A percentile compares a stretch with the other conserved stretches of the same genome.
Evolutionary conservation across 2,797 vertebrate species (phyloP).

Genomic region (Diplodus sargus): DNA sequence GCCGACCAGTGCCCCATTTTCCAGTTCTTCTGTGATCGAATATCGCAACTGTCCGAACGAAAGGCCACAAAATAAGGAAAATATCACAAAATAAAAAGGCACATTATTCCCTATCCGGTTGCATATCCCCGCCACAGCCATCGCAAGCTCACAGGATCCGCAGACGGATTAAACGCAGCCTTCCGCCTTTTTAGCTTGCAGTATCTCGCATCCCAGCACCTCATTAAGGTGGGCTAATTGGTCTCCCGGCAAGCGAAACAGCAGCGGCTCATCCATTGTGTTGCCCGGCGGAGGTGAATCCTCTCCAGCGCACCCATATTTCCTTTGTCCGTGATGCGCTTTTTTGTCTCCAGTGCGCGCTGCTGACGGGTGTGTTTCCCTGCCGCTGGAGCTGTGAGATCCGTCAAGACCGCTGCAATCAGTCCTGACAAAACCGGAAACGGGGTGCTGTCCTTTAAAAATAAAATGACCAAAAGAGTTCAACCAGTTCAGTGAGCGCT

Average conservation of each 20-base stretch:
- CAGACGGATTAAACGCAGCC: slow-evolving; percentile 86
- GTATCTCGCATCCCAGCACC: slow-evolving; percentile 83
- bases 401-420: slow-evolving; percentile 15
- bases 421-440: slow-evolving; percentile 11
- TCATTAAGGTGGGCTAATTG: slow-evolving; percentile 85
- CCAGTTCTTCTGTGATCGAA: slow-evolving; percentile 92
- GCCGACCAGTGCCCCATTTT: slow-evolving; percentile 91
- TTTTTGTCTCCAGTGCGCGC: slow-evolving; percentile 80
- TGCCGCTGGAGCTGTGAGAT: slow-evolving; percentile 75
- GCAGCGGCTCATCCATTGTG: slow-evolving; percentile 76
- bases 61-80: slow-evolving; percentile 86
- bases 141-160: slow-evolving; percentile 85
- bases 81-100: slow-evolving; percentile 85
- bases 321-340: slow-evolving; percentile 84
- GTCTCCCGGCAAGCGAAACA: slow-evolving; percentile 75
- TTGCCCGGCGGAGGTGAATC: slow-evolving; percentile 68
- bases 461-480: slow-evolving; percentile 23
- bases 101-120: slow-evolving; percentile 82
- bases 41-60: slow-evolving; percentile 91
- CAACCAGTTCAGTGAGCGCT: neutral
- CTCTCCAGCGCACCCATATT: slow-evolving; percentile 85
- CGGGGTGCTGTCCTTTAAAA: slow-evolving; percentile 21
- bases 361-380: slow-evolving; percentile 88
- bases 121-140: slow-evolving; percentile 86
- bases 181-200: slow-evolving; percentile 87